Base-by-base conservation (phyloP, 2,113 vertebrate genomes). In the Xiphophorus maculatus region DNA sequence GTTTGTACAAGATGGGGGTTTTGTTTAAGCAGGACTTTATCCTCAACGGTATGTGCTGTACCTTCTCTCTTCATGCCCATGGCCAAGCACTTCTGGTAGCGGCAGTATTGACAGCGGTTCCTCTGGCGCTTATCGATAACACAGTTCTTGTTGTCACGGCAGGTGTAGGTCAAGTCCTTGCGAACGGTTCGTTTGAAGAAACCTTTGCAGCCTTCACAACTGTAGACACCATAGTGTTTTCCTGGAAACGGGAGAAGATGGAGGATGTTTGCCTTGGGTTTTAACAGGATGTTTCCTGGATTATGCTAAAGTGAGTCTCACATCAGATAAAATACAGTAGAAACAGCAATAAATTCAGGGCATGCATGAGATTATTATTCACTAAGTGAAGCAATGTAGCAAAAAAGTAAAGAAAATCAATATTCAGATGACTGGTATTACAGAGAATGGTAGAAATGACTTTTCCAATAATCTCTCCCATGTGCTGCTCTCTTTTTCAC, bases 21-120 rank as follows among this genome's bases (percentile, higher is more conserved):
- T 69, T 68, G 69, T 68, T 71, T 89, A 90, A 88, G 75, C 63
- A 60, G 74, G 84, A 83, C 84, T 89, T 81, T 89, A 82, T 94
- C 93, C 93, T 91, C 89, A 83, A 91, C 89, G 92, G 90, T 90
- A 94, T 93, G 91, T 86, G 90, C 88, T 95, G 94, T 95, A 99
- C 98, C 98, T 97, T 99, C 98, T 92, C 97, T 94, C 94, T 99
- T 99, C 98, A 99, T 99, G 89, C 98, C 98, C 97, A 98, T 99
- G 60, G 98, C 98, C 58, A 99, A 95, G 94, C 98, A 99, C 95
- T 99, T 99, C 96, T 99, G 98, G 88, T 99, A 99, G 89, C 98
- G 98, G 93, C 98, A 99, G 93, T 99, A 99, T 93, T 99, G 98
- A 89, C 98, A 99, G 60, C 98, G 97, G 94, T 99, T 99, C 81